Conservation (phyloP, 2,113 vertebrate species). For the Myocastor coypus region DNA sequence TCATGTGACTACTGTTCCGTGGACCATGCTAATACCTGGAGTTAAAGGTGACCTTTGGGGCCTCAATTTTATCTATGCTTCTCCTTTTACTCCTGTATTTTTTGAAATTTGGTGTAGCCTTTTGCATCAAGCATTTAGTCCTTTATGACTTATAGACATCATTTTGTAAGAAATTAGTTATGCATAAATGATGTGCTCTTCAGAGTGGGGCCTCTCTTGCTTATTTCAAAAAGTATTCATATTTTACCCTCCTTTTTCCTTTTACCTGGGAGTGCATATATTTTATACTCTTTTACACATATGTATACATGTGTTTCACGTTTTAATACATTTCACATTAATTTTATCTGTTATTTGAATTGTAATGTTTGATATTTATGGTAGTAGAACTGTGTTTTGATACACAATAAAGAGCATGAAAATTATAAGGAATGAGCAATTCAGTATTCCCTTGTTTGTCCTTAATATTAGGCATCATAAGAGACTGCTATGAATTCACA, state of each 20-base stretch:
- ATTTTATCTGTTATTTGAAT: neutral
- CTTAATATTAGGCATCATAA: neutral
- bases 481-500: neutral
- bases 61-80: constrained; percentile 59
- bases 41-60: constrained; percentile 59
- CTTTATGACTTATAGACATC: neutral
- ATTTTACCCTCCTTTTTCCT: neutral
- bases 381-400: neutral
- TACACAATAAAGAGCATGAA: neutral
- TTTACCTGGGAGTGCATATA: neutral
- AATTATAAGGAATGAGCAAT: neutral
- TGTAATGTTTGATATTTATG: neutral
- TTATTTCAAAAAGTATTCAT: constrained; percentile 5
- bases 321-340: neutral
- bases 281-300: neutral
- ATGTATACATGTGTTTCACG: neutral
- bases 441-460: neutral
- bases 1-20: constrained; percentile 51
- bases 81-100: constrained; percentile 54
- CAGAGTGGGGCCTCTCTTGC: neutral
- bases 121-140: constrained; percentile 66
- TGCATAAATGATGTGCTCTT: neutral
- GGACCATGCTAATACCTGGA: constrained; percentile 9
- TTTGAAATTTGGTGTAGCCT: constrained; percentile 46
- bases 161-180: constrained; percentile 33